Base-by-base conservation (phyloP, 2,113 vertebrate species). In the Silurus asotus region DNA sequence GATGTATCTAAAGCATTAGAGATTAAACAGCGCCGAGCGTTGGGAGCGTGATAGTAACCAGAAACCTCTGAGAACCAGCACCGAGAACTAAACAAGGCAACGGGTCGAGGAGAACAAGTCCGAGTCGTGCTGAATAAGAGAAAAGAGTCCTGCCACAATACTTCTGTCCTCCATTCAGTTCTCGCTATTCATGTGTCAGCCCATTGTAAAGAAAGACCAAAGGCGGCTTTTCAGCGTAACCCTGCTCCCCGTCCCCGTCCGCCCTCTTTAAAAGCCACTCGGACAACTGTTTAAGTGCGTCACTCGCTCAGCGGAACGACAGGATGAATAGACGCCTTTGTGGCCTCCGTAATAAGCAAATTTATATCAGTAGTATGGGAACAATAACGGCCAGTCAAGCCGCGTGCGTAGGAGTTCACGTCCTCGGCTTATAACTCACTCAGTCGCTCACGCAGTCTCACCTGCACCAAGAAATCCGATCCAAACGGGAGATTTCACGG, bases 251-350 rank as follows among this genome's bases (percentile, higher is more conserved):
- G 10, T 82, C 74, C 65, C 19, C 28, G 17, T 64, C 62, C 15
- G 37, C 48, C 62, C 75, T 61, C 28, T 79, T 69, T 45, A 51
- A 74, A 81, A 77, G 86, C 55, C 72, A 48, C 76, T 58, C 84
- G 79, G 55, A 81, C 76, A 51, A 75, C 84, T 82, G 70, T 65
- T 87, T 67, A 83, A 86, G 82, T 83, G 89, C 82, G 19, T 74
- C 70, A 74, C 84, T 90, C 80, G 87, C 86, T 83, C 77, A n/a
- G 48, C 49, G 59, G 72, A 89, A 48, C 87, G 89, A 28, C 62
- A 59, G 85, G 91, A 90, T 90, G 84, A 93, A 92, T 91, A 84
- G 87, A 90, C 76, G 75, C 84, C 86, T 93, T 92, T 89, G 91
- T 78, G 84, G 84, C 11, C 72, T 88, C 86, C 37, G 87, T 87